These are phyloP conservation scores for Allolobophora icterica DNA, from an alignment of 2,888 invertebrate species.

Conservation along the genomic window DNA sequence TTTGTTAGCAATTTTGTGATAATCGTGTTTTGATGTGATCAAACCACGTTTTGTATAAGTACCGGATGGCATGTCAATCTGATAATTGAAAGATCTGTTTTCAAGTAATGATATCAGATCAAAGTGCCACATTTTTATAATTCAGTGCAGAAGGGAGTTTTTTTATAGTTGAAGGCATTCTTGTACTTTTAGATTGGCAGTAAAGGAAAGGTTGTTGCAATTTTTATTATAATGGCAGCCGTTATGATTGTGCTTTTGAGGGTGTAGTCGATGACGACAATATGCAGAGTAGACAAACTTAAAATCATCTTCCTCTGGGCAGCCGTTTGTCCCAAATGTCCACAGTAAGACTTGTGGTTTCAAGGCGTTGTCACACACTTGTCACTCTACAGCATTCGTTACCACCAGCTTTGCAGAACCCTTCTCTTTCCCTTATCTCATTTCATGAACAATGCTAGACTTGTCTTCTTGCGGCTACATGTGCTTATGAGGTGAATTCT, in stretches of 20 bases:
- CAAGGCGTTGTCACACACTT: too few species aligned
- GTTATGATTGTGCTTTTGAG: not conserved
- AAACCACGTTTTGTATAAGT: not conserved
- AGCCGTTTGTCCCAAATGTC: too few species aligned
- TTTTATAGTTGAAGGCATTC: not conserved
- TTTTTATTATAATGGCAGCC: not conserved
- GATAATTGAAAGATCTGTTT: not conserved
- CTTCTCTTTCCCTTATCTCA: too few species aligned
- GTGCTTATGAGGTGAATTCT: too few species aligned
- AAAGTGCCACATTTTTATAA: conserved; percentile 7
- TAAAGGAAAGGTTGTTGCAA: not conserved
- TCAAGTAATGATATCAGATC: not conserved
- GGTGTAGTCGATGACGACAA: not conserved
- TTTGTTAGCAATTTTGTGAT: not conserved
- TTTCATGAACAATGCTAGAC: too few species aligned
- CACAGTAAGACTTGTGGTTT: too few species aligned
- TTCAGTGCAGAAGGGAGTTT: not conserved
- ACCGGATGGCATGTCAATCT: not conserved
- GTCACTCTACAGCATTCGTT: too few species aligned
- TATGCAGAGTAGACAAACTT: not conserved
- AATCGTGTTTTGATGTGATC: not conserved
- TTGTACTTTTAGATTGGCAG: not conserved
- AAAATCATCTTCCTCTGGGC: too few species aligned
- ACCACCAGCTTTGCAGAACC: too few species aligned
- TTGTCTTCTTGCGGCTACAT: too few species aligned